Evolutionary conservation across 2,113 vertebrate genomes (phyloP).

Genomic region (Sinocyclocheilus rhinocerous): DNA sequence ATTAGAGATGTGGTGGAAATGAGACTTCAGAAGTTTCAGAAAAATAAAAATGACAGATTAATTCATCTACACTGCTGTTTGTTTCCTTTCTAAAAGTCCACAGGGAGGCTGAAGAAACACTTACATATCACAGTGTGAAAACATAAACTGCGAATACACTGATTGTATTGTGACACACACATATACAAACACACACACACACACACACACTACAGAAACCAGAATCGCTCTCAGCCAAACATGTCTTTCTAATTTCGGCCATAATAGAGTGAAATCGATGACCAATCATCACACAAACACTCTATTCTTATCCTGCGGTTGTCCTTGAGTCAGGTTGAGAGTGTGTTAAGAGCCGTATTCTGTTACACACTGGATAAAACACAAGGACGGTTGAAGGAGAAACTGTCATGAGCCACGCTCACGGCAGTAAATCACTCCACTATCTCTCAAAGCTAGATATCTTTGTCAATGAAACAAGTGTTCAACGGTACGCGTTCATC

Average conservation of each 20-base stretch:
- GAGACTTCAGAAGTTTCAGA: background rate
- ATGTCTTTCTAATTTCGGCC: background rate
- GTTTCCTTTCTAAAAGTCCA: background rate
- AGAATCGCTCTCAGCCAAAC: background rate
- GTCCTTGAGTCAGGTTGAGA: conserved; percentile 73
- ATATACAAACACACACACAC: background rate
- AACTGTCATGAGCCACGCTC: conserved; percentile 69
- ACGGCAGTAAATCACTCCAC: conserved; percentile 67
- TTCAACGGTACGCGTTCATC: conserved; percentile 51
- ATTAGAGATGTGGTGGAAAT: background rate
- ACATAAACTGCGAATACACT: background rate
- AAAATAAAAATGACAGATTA: background rate
- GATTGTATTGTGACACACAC: background rate
- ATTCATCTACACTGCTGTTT: background rate
- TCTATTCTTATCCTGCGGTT: conserved; percentile 57
- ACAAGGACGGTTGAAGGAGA: conserved; percentile 73
- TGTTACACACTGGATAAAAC: conserved; percentile 74
- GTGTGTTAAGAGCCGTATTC: conserved; percentile 74
- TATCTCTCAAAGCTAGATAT: conserved; percentile 70
- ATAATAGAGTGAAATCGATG: conserved; percentile 6
- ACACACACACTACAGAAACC: background rate
- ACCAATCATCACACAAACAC: conserved; percentile 18
- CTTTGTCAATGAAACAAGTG: conserved; percentile 73
- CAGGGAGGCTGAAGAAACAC: background rate
- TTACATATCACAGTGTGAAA: background rate